Percentiles rank a stretch among this genome's conserved stretches.
phyloP scores from a whole-genome alignment of 2,888 invertebrate genomes.

The Athalia circularis region DNA sequence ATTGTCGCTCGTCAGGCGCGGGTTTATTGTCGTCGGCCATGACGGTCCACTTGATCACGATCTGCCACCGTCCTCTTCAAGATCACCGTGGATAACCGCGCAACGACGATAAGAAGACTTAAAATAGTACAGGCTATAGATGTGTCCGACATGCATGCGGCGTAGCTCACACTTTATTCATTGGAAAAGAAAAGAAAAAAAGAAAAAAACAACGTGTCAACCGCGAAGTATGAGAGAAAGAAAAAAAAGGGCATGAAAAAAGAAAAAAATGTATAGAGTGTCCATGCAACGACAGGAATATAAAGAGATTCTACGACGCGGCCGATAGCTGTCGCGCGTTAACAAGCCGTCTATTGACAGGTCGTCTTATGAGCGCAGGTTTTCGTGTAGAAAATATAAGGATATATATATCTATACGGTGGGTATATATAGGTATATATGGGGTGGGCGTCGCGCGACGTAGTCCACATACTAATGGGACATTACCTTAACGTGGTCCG shows the following conservation, averaged over 20 bases:
- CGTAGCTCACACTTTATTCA: not conserved
- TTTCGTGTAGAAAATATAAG: not conserved
- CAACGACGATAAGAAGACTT: conserved; percentile 14
- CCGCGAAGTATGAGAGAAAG: not conserved
- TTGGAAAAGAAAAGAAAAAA: not conserved
- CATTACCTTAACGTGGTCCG: conserved; percentile 73
- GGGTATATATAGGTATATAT: not conserved
- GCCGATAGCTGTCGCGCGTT: conserved; percentile 71
- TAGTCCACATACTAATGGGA: conserved; percentile 72
- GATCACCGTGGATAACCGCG: conserved; percentile 31
- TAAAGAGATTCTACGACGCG: not conserved
- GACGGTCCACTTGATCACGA: conserved; percentile 74
- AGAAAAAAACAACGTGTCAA: not conserved
- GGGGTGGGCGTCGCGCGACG: conserved; percentile 56
- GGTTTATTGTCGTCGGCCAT: conserved; percentile 71
- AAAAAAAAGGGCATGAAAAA: not conserved
- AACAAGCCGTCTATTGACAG: conserved; percentile 72
- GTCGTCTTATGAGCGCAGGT: conserved; percentile 51
- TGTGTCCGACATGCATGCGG: not conserved
- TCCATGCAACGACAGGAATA: not conserved
- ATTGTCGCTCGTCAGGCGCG: conserved; percentile 68
- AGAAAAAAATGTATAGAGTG: not conserved
- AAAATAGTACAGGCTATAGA: not conserved
- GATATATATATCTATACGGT: too few species aligned
- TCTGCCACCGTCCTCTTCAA: conserved; percentile 65